Base-by-base conservation (phyloP, 2,113 vertebrate species). In the Scomber japonicus region DNA sequence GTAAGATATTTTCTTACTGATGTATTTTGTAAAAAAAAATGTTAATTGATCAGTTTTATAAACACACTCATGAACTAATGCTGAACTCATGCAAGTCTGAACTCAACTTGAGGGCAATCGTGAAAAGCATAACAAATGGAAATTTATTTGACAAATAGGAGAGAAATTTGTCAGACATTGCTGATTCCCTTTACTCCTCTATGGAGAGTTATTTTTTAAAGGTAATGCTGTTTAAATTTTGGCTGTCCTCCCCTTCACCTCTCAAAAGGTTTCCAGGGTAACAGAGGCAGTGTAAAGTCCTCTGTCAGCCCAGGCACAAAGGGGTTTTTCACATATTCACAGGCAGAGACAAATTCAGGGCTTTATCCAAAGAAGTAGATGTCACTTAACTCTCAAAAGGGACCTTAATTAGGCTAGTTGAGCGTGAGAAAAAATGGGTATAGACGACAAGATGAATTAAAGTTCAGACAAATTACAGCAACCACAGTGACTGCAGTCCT, bases 171-270 rank as follows among this genome's bases (percentile, higher is more conserved):
- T 83, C 73, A 73, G 53, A 80, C 63, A 72, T 86, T 84, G 57
- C 57, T 55, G 61, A 68, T 84, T 86, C 60, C 46, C 77, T 67
- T 80, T 75, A 85, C 90, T 91, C 13, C 44, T 70, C 61, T 57
- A 21, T 64, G 13, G 80, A 54, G 57, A 84, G 70, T 86, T 62
- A 78, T 89, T 88, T 85, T 90, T 85, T 69, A 87, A 82, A 73
- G 65, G 57, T 83, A 85, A 91, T 81, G 75, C 75, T 90, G 87
- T 90, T 93, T 92, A 81, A 91, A 81, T 88, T 85, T 90, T 94
- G 93, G 92, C 91, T 94, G 93, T 94, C 91, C 94, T 92, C 73
- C 75, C 64, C 76, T 94, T 94, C 91, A 94, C 93, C 91, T 92
- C 91, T 88, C 51, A 45, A 90, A 91, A 84, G 87, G 93, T 94